Base-by-base conservation (phyloP, 2,797 vertebrate species). In the Crypturellus tataupa region DNA sequence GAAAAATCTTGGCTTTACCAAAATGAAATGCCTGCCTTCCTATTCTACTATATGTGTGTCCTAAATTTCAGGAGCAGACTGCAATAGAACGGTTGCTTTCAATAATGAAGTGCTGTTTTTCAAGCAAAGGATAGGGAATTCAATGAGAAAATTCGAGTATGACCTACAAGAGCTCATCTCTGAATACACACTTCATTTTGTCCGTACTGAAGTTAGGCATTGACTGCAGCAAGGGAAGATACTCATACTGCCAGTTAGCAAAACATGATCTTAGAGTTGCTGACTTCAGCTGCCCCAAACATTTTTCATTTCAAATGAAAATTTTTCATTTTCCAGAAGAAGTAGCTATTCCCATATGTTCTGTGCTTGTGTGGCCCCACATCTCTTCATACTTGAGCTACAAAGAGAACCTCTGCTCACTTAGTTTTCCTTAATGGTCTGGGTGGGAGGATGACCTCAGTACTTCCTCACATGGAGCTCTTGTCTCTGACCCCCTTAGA, bases 351-450 rank as follows among this genome's bases (percentile, higher is more conserved):
- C 29, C 10, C 16, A 7, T 1, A 2, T 39, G 21, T 49, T 39
- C 49, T 62, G 13, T 39, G 12, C 6, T 12, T 42, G 13, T 42
- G 8, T 24, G 12, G 53, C 25, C 35, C 63, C 88, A 87, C 12
- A 8, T 12, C 85, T 25, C 21, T 3, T 13, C 11, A 21, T 2
- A 0, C 13, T 7, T 47, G 4, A 4, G 13, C 24, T 8, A 67
- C 15, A 79, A 73, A 77, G 4, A 15, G 2, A 77, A 2, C 10
- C 12, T 40, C 18, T 6, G 9, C 2, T 68, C 11, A 9, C 4
- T 60, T 80, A 56, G 9, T 60, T 12, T 77, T 78, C 24, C 16
- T 33, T 25, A 6, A 2, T 6, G 63, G 2, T 29, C 59, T 58
- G 29, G 27, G 44, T 9, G 69, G 53, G 7, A 47, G 16, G 21